Base-by-base conservation (phyloP, 2,113 vertebrate species). In the Ellobius talpinus region DNA sequence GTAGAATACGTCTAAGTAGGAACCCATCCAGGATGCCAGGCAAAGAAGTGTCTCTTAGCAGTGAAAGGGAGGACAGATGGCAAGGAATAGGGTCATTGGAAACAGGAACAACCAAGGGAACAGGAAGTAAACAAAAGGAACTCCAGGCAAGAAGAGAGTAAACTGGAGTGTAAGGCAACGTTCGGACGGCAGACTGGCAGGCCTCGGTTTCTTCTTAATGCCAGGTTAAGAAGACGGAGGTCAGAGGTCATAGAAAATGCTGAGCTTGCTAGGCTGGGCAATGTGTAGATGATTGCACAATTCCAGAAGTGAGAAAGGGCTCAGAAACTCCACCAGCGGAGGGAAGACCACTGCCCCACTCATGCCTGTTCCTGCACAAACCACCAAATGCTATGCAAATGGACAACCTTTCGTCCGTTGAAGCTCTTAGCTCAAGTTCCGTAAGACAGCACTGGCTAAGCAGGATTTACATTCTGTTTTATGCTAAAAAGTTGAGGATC, bases 401-500 rank as follows among this genome's bases (percentile, higher is more conserved):
- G n/a, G 47, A 76, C 42, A 76, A 72, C 17, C 31, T 70, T 13
- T 65, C n/a, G 65, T 42, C 23, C 3, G 16, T 72, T 17, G 81
- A 72, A 85, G 12, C 76, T 76, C 50, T 90, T 6, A 76, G 77
- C 14, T 73, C 17, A 81, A 77, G 45, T 26, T 66, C 87, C 58
- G 29, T 50, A 86, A 93, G 89, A 86, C 8, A 26, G 33, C 39
- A 58, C 29, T 52, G 9, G 61, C 68, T 45, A 91, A 16, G 63
- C 19, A 94, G 39, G 33, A 90, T 91, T 91, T 78, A 70, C 39
- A 73, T 33, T 68, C 74, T 74, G 14, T 45, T 95, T 89, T 58
- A 90, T 55, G 36, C 52, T 23, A 93, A 85, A 68, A 84, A 8
- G 42, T 50, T 74, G 47, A 89, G 33, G 84, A 65, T 66, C 29